These are phyloP conservation scores for Oreotrochilus melanogaster DNA, from an alignment of 2,113 vertebrate genomes.

Conservation along the genomic window DNA sequence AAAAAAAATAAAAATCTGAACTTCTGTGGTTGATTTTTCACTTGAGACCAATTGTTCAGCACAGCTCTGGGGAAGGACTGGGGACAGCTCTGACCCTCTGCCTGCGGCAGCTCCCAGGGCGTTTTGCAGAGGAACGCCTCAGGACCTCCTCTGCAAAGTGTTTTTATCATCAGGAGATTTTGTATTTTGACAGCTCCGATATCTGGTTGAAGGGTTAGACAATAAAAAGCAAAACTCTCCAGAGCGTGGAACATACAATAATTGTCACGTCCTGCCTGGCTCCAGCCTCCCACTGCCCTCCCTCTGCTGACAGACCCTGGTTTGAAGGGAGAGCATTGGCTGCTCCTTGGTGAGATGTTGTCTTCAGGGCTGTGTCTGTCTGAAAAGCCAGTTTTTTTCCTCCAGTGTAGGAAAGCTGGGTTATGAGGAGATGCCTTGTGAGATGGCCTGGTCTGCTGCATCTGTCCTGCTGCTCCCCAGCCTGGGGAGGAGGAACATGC, in stretches of 20 bases:
- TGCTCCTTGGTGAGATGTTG: rapidly evolving
- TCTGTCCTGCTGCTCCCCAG: background rate
- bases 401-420: background rate
- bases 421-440: background rate
- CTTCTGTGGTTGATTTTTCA: conserved; percentile 59
- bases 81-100: conserved; percentile 17
- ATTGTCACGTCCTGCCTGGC: background rate
- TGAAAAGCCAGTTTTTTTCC: background rate
- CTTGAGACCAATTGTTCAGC: conserved; percentile 43
- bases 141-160: background rate
- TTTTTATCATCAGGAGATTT: background rate
- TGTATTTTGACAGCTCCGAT: background rate
- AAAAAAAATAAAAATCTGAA: background rate
- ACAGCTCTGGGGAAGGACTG: rapidly evolving
- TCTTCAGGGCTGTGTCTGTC: background rate
- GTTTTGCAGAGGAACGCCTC: background rate
- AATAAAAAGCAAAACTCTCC: conserved; percentile 1
- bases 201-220: background rate
- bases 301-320: rapidly evolving
- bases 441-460: background rate
- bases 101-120: background rate
- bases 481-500: background rate
- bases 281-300: background rate
- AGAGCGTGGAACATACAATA: background rate
- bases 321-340: background rate